phyloP scores from a whole-genome alignment of 2,113 vertebrate genomes.

The Clarias magur region DNA sequence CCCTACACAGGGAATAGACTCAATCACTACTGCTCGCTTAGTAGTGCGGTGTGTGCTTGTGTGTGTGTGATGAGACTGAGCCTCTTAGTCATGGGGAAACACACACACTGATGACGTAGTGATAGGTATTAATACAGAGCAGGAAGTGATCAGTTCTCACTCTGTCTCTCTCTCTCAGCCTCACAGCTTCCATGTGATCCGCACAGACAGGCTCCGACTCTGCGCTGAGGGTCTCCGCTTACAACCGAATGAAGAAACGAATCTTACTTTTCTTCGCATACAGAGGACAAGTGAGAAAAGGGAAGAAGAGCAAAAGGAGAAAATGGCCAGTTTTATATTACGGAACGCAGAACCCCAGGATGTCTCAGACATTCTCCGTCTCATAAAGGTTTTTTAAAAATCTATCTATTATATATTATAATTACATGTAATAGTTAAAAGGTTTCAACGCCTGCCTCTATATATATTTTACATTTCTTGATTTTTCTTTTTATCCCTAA shows the following conservation, averaged over 20 bases:
- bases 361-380: slow-evolving; percentile 86
- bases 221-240: slow-evolving; percentile 78
- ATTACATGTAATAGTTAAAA: too few species aligned
- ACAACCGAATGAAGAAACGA: slow-evolving; percentile 96
- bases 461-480: too few species aligned
- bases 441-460: not conserved
- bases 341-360: slow-evolving; percentile 85
- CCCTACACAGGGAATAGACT: not conserved
- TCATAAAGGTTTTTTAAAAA: slow-evolving; percentile 80
- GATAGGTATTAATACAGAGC: not conserved
- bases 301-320: slow-evolving; percentile 91
- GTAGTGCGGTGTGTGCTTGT: not conserved
- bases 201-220: slow-evolving; percentile 39
- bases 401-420: too few species aligned
- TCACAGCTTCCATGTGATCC: slow-evolving; percentile 44
- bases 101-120: too few species aligned
- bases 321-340: slow-evolving; percentile 90
- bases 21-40: not conserved
- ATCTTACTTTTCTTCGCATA: slow-evolving; percentile 93
- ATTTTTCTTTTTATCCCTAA: not conserved
- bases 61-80: not conserved
- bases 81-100: not conserved
- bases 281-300: slow-evolving; percentile 91
- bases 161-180: not conserved
- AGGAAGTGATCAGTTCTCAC: not conserved